phyloP scores from a whole-genome alignment of 2,888 invertebrate genomes.

The Bombylius major region DNA sequence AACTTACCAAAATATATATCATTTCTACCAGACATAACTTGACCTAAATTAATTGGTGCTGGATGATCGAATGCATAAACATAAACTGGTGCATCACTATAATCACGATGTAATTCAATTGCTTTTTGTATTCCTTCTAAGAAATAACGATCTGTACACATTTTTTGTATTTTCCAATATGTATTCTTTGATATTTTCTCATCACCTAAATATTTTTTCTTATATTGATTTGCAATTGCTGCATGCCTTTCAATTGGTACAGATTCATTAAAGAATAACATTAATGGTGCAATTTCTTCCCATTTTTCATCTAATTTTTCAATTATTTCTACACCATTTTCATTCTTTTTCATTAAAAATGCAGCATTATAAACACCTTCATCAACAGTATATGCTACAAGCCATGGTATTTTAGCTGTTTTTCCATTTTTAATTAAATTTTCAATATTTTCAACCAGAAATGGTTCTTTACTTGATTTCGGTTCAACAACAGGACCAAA shows the following conservation, averaged over 20 bases:
- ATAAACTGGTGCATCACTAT: conserved; percentile 46
- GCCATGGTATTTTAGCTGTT: conserved; percentile 55
- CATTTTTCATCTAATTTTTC: conserved; percentile 44
- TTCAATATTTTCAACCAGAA: conserved; percentile 53
- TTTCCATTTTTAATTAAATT: conserved; percentile 46
- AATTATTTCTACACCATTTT: conserved; percentile 31
- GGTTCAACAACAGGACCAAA: conserved; percentile 61
- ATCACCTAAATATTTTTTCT: conserved; percentile 42
- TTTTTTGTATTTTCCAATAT: conserved; percentile 34
- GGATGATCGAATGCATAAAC: conserved; percentile 52
- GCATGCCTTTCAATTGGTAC: conserved; percentile 21
- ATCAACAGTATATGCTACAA: conserved; percentile 52
- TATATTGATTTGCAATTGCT: conserved; percentile 41
- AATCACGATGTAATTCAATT: conserved; percentile 45
- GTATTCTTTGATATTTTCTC: conserved; percentile 40
- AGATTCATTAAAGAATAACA: conserved; percentile 50
- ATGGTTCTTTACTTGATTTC: conserved; percentile 38
- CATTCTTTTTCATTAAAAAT: conserved; percentile 31
- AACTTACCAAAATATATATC: conserved; percentile 42
- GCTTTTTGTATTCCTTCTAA: conserved; percentile 45
- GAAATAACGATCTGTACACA: conserved; percentile 54
- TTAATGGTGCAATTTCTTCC: conserved; percentile 45
- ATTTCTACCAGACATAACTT: conserved; percentile 39
- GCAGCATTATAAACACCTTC: conserved; percentile 61
- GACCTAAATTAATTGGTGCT: conserved; percentile 44